These are phyloP conservation scores for Lindbergichthys nudifrons DNA, from an alignment of 2,797 vertebrate species.

Conservation along the genomic window DNA sequence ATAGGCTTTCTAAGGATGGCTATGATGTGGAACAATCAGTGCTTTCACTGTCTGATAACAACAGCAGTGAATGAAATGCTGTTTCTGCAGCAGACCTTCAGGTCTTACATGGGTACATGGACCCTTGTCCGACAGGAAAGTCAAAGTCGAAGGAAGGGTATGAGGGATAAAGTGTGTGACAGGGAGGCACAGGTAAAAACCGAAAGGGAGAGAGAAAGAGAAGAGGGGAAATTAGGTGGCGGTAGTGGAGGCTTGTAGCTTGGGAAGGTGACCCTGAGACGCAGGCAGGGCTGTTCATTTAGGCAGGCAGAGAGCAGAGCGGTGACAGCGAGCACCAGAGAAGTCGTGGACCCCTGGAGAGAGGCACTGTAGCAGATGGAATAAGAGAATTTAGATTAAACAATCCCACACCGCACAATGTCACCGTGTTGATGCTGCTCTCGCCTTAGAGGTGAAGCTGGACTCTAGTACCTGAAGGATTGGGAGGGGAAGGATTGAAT, in stretches of 20 bases:
- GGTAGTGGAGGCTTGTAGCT: slow-evolving; percentile 37
- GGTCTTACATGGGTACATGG: not conserved
- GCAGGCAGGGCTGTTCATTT: slow-evolving; percentile 72
- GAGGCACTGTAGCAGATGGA: slow-evolving; percentile 74
- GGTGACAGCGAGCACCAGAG: slow-evolving; percentile 73
- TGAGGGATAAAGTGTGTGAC: slow-evolving; percentile 25
- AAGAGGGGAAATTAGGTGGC: slow-evolving; percentile 15
- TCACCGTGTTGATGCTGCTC: slow-evolving; percentile 51
- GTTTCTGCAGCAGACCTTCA: not conserved
- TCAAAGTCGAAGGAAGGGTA: slow-evolving; percentile 7
- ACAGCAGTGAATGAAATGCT: not conserved
- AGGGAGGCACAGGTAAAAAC: slow-evolving; percentile 19
- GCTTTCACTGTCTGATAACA: slow-evolving; percentile 1
- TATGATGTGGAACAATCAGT: not conserved
- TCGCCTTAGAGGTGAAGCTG: slow-evolving; percentile 44
- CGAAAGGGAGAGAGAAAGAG: not conserved
- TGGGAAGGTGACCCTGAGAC: slow-evolving; percentile 82
- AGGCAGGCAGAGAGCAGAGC: slow-evolving; percentile 71
- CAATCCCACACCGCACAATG: slow-evolving; percentile 61
- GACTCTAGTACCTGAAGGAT: slow-evolving; percentile 35
- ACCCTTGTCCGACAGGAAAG: not conserved
- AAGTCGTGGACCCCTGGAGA: slow-evolving; percentile 75
- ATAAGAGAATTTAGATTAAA: slow-evolving; percentile 76
- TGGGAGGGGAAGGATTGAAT: not conserved
- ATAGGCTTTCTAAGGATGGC: not conserved